Base-by-base conservation (phyloP, 1,140 invertebrate species). In the Caenorhabditis inopinata region DNA sequence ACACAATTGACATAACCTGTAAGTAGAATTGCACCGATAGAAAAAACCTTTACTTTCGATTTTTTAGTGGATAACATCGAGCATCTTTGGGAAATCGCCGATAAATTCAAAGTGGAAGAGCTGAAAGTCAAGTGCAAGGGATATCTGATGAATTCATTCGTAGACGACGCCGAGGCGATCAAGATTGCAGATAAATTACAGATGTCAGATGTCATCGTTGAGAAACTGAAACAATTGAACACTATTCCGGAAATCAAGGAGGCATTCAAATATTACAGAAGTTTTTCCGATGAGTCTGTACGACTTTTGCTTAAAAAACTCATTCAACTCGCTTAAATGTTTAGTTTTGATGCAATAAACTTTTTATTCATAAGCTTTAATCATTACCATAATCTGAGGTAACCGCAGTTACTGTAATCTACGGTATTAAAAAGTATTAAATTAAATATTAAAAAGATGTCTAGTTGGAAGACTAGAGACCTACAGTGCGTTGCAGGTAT, bases 291-390 rank as follows among this genome's bases (percentile, higher is more conserved):
- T 32, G 51, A 58, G 2, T 58, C 51, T 4, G 35, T 58, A 29
- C 29, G 51, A 58, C 51, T 58, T n/a, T 58, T 58, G 27, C 51
- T 58, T 29, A 58, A 58, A 32, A 58, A 58, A 21, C 25, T 58
- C 51, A 58, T 58, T 32, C 12, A 29, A 32, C 27, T 58, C 11
- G 51, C 27, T 16, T 58, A 58, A 2, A 48, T n/a, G n/a, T 5
- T 18, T 51, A 7, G 48, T 0, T n/a, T 2, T 16, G 46, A n/a
- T n/a, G n/a, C n/a, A n/a, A n/a, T n/a, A n/a, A n/a, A n/a, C n/a
- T n/a, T n/a, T n/a, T n/a, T n/a, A n/a, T n/a, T n/a, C n/a, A n/a
- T n/a, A n/a, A n/a, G n/a, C n/a, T n/a, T n/a, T n/a, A n/a, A n/a
- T n/a, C n/a, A n/a, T n/a, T n/a, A n/a, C n/a, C n/a, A n/a, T n/a